Base-by-base conservation (phyloP, 2,113 vertebrate genomes). In the Chaenogobius annularis region DNA sequence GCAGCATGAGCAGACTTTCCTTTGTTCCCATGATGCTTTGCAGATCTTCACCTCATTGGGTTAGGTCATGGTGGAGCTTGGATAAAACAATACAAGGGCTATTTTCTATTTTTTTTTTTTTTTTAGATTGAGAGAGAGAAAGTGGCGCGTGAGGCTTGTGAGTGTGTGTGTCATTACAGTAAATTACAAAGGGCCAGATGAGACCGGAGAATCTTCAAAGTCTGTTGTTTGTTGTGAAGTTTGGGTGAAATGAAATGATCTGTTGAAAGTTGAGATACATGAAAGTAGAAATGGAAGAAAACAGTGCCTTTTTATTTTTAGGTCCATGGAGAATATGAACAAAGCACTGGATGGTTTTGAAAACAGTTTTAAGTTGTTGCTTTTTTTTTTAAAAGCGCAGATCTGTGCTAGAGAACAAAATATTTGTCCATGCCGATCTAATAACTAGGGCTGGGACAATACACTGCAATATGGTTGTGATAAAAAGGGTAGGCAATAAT, bases 161-260 rank as follows among this genome's bases (percentile, higher is more conserved):
- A 2, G 4, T 15, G 10, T 67, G 64, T 17, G 9, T 83, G 75
- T 89, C 81, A 73, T 59, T 76, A 76, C 26, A 66, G 72, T 86
- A 87, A 73, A 40, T 88, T 82, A 85, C 61, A 46, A 40, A 58
- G 55, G 65, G 75, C 69, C 69, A 14, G 17, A 50, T 66, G 73
- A 76, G 37, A 63, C 72, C 86, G 84, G 84, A 81, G 80, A 66
- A 31, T 65, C 85, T 87, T 90, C 82, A 89, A 88, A 90, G 85
- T 68, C 70, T 73, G 74, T 75, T 85, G 46, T 66, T 76, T 86
- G 55, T 66, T 76, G 79, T 67, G 22, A 56, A 13, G 12, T 58
- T 31, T 19, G 26, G 13, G 6, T 75, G 62, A 10, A 48, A 48
- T 79, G 64, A 87, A 89, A 88, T 80, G 85, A 87, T 79, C 79